These are phyloP conservation scores for Drosophila ficusphila DNA, from an alignment of 1,140 invertebrate genomes.

Conservation along the genomic window DNA sequence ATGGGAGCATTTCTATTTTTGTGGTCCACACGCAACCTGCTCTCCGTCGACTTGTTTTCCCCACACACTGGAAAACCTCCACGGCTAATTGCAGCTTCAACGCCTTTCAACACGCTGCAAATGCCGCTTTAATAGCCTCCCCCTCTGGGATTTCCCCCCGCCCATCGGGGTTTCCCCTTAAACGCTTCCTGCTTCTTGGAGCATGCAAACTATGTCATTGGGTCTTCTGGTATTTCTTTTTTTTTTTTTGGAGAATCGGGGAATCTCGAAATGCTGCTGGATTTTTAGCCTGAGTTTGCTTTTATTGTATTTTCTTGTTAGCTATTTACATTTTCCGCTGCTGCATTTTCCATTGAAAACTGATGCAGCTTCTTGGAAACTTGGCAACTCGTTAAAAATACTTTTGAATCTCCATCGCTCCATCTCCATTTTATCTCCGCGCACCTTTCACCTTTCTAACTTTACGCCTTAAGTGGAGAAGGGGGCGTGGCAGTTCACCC, in stretches of 20 bases:
- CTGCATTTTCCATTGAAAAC: slow-evolving; percentile 51
- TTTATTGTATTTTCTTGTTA: slow-evolving; percentile 58
- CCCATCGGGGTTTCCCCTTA: slow-evolving; percentile 11
- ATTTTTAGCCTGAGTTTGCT: slow-evolving; percentile 26
- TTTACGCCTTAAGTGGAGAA: neutral
- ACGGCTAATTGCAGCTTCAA: slow-evolving; percentile 59
- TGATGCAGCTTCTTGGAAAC: slow-evolving; percentile 44
- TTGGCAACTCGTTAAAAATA: slow-evolving; percentile 47
- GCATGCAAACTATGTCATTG: slow-evolving; percentile 73
- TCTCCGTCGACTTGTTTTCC: slow-evolving; percentile 11
- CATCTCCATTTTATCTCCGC: slow-evolving; percentile 22
- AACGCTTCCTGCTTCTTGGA: slow-evolving; percentile 33
- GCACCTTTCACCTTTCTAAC: slow-evolving; percentile 46
- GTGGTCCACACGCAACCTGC: slow-evolving; percentile 34
- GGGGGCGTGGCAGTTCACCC: slow-evolving; percentile 18
- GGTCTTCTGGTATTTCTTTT: slow-evolving; percentile 53
- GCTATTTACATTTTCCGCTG: slow-evolving; percentile 49
- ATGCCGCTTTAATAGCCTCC: slow-evolving; percentile 67
- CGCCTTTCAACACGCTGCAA: slow-evolving; percentile 61
- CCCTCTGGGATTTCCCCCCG: slow-evolving; percentile 1
- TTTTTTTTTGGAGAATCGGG: slow-evolving; percentile 23
- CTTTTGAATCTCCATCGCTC: neutral
- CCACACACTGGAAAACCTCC: neutral
- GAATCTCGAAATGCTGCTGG: slow-evolving; percentile 25
- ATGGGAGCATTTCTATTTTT: slow-evolving; percentile 67